Evolutionary conservation across 1,140 invertebrate genomes (phyloP).

Genomic region (Drosophila teissieri): DNA sequence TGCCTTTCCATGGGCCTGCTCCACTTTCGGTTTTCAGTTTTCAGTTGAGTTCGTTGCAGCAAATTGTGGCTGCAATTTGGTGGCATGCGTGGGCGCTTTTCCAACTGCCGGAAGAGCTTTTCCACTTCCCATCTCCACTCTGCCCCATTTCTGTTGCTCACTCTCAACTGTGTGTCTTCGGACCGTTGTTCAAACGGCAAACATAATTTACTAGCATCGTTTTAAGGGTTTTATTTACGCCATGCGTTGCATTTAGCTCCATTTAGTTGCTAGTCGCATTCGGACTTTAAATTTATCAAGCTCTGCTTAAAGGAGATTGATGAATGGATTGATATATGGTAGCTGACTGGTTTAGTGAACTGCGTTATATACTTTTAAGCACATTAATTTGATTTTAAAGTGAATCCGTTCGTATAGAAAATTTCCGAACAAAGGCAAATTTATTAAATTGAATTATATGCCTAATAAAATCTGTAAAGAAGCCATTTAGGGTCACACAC

Average conservation of each 20-base stretch:
- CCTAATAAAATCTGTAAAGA: slow-evolving; percentile 1
- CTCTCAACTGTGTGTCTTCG: slow-evolving; percentile 11
- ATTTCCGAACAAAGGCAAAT: neutral
- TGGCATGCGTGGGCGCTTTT: slow-evolving; percentile 51
- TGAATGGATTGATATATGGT: slow-evolving; percentile 4
- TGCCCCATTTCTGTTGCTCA: slow-evolving; percentile 1
- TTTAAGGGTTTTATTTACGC: slow-evolving; percentile 71
- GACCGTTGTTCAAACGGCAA: slow-evolving; percentile 38
- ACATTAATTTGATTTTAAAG: slow-evolving; percentile 10
- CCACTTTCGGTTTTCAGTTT: slow-evolving; percentile 42
- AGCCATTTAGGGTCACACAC: neutral
- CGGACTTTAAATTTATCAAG: slow-evolving; percentile 68
- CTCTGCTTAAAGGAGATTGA: slow-evolving; percentile 7
- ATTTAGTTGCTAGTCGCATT: slow-evolving; percentile 60
- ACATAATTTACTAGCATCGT: slow-evolving; percentile 72
- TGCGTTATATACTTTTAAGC: slow-evolving; percentile 16
- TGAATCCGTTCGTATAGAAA: neutral
- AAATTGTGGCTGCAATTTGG: slow-evolving; percentile 72
- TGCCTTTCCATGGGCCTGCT: slow-evolving; percentile 54
- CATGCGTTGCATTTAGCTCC: slow-evolving; percentile 72
- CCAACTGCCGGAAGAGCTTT: slow-evolving; percentile 32
- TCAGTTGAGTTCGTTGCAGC: slow-evolving; percentile 53
- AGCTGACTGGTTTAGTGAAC: slow-evolving; percentile 29
- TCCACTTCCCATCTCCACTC: neutral
- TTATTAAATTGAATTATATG: slow-evolving; percentile 13